phyloP scores from a whole-genome alignment of 2,113 vertebrate species.

The Nannobrachium achirus region DNA sequence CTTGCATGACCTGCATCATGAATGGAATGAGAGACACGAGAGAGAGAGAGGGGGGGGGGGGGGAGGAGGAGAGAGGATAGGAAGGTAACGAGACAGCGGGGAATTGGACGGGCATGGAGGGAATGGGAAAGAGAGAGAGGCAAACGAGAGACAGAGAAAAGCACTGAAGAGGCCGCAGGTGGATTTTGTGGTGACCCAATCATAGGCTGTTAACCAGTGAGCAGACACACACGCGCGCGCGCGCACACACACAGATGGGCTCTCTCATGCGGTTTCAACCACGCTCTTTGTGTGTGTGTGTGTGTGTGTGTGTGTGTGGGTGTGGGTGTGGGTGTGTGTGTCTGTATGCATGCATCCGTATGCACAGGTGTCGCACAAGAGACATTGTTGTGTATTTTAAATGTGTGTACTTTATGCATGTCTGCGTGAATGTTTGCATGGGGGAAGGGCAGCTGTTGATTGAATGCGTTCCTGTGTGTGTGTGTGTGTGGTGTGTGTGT shows the following conservation, averaged over 20 bases:
- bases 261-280: slow-evolving; percentile 57
- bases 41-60: neutral
- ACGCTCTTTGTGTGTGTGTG: slow-evolving; percentile 6
- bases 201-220: slow-evolving; percentile 73
- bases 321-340: neutral
- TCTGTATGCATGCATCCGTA: neutral
- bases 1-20: slow-evolving; percentile 19
- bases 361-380: neutral
- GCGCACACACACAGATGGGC: slow-evolving; percentile 61
- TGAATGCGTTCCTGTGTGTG: neutral
- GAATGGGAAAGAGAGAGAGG: neutral
- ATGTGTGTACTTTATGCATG: neutral
- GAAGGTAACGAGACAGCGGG: neutral
- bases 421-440: neutral
- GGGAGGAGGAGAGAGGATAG: neutral
- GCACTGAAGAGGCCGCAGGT: slow-evolving; percentile 67
- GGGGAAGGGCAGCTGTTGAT: neutral
- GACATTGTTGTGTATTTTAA: slow-evolving; percentile 17
- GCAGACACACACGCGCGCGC: slow-evolving; percentile 39
- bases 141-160: neutral
- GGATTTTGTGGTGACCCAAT: slow-evolving; percentile 75
- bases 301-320: neutral
- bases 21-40: slow-evolving; percentile 16
- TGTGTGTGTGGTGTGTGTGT: too few relatives aligned
- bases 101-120: neutral